Base-by-base conservation (phyloP, 2,113 vertebrate species). In the Nymphicus hollandicus region DNA sequence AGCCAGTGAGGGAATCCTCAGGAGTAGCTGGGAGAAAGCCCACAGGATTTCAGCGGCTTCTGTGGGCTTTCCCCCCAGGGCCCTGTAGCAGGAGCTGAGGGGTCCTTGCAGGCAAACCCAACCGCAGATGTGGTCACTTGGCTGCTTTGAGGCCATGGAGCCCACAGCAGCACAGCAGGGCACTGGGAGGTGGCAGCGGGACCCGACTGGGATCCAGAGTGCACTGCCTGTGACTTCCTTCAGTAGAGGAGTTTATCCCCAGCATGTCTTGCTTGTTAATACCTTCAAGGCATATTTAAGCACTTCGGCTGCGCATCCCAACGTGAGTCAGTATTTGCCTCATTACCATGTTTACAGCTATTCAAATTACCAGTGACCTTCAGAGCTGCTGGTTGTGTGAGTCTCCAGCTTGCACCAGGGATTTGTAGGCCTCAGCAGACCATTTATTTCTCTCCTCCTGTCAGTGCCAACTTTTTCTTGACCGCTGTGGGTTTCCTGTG, bases 151-250 rank as follows among this genome's bases (percentile, higher is more conserved):
- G 68, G 23, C n/a, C 24, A 0, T 8, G 69, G 44, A 39, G 69
- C 31, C 23, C 28, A 8, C 2, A 2, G 43, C 13, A 4, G 19
- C 0, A 1, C 4, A 22, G 35, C 29, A 5, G 0, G 1, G 6
- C 14, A 1, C n/a, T 27, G 73, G 69, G 66, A 22, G 14, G 4
- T 2, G 20, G 29, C 19, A 1, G 12, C 5, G 16, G 64, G 70
- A 13, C 25, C 13, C 20, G 71, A 3, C 82, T 37, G 58, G n/a
- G 10, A 17, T 27, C 27, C 46, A 6, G 47, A 23, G 41, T 4
- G 18, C 29, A 1, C 28, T 3, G 47, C 11, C 65, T 27, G 1
- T 14, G 50, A 22, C 64, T 55, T 35, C 69, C 55, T 33, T 18
- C 14, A 2, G 12, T 6, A 17, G 15, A 35, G 50, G 19, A 1